phyloP scores from a whole-genome alignment of 2,888 invertebrate genomes.

The Congeria kusceri region DNA sequence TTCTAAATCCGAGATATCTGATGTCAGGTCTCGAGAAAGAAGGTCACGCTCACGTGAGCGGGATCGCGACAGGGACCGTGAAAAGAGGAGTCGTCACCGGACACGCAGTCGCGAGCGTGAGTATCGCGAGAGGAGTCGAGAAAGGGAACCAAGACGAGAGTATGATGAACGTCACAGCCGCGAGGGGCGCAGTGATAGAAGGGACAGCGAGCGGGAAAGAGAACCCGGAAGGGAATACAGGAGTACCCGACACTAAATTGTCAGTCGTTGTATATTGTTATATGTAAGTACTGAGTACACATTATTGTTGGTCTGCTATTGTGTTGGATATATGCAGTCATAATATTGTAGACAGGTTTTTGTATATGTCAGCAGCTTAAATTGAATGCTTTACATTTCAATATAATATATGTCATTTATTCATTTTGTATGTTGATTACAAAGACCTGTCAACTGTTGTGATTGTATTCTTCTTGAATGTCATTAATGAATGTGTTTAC shows the following conservation, averaged over 20 bases:
- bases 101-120: conserved; percentile 87
- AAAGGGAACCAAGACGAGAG: conserved; percentile 86
- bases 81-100: conserved; percentile 82
- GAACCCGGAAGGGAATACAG: conserved; percentile 84
- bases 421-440: too few relatives aligned
- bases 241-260: conserved; percentile 67
- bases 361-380: too few relatives aligned
- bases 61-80: conserved; percentile 83
- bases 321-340: too few relatives aligned
- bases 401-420: too few relatives aligned
- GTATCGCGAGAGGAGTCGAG: conserved; percentile 87
- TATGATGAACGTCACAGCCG: conserved; percentile 80
- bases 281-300: conserved; percentile 34
- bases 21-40: conserved; percentile 59
- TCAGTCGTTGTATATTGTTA: conserved; percentile 1
- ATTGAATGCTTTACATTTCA: too few relatives aligned
- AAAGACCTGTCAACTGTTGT: too few relatives aligned
- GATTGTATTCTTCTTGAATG: too few relatives aligned
- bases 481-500: too few relatives aligned
- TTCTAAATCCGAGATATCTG: too few relatives aligned
- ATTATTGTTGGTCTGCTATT: not conserved
- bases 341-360: too few relatives aligned
- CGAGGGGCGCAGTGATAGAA: conserved; percentile 71
- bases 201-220: conserved; percentile 81
- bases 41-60: conserved; percentile 93